These are phyloP conservation scores for Hipposideros armiger DNA, from an alignment of 2,113 vertebrate genomes.

Conservation along the genomic window DNA sequence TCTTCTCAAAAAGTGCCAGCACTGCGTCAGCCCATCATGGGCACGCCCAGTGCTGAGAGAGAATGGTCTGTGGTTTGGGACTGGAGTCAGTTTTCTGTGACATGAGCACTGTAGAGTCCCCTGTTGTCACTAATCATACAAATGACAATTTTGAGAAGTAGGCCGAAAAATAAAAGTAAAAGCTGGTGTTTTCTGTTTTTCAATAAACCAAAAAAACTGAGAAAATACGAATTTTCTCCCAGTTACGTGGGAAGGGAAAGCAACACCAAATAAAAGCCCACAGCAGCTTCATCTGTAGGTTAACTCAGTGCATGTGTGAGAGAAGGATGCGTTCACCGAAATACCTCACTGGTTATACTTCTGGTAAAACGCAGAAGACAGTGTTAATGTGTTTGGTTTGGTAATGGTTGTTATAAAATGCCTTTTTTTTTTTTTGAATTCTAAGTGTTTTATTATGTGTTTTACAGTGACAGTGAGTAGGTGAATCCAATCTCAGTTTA, in stretches of 20 bases:
- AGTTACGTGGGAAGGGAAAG: conserved; percentile 45
- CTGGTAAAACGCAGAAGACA: not conserved
- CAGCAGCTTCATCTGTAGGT: conserved; percentile 40
- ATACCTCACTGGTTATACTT: conserved; percentile 15
- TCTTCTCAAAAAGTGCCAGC: conserved; percentile 79
- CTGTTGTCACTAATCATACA: conserved; percentile 61
- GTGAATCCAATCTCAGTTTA: not conserved
- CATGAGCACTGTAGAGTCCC: conserved; percentile 63
- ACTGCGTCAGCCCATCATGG: conserved; percentile 52
- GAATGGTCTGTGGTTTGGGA: conserved; percentile 64
- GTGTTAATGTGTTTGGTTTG: not conserved
- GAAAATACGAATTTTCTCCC: conserved; percentile 61
- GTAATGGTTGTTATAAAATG: not conserved
- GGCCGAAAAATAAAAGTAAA: conserved; percentile 72
- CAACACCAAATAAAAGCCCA: conserved; percentile 70
- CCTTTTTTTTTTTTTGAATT: not conserved
- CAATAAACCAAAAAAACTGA: conserved; percentile 60
- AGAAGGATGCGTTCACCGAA: not conserved
- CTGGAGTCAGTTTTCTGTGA: conserved; percentile 77
- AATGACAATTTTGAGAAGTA: conserved; percentile 77
- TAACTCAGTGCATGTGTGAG: not conserved
- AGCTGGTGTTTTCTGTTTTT: conserved; percentile 56
- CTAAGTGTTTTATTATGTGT: not conserved
- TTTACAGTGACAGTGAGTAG: not conserved
- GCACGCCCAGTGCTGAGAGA: conserved; percentile 57